Base-by-base conservation (phyloP, 92 coral and sea anemone genomes). In the Umimayanthus kanabou region DNA sequence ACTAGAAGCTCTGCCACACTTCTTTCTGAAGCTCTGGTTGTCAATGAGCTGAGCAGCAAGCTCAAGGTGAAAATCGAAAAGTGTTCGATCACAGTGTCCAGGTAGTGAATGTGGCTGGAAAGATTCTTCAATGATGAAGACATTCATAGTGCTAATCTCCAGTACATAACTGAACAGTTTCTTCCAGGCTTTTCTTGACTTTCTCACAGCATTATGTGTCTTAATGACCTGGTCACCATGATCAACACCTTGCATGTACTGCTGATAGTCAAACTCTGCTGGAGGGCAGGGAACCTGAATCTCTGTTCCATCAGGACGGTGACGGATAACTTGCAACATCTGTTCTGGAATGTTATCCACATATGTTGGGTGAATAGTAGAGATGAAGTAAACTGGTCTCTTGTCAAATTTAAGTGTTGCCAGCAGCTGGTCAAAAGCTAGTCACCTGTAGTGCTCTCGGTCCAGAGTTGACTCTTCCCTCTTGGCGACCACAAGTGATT, bases 261-360 rank as follows among this genome's bases (percentile, higher is more conserved):
- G 75, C 65, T 84, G 92, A 39, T 89, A 85, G 76, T 75, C 89
- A 85, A 64, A 49, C 49, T 89, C 85, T 45, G 92, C 89, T 49
- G 86, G 85, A 1, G 88, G 91, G 88, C 88, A 89, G 11, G 85
- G 88, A 22, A 84, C 42, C 2, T 75, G 69, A 11, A 66, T 37
- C 42, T 77, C 73, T 28, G 80, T 49, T n/a, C 81, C 80, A 16
- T 77, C 42, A 25, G 94, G 94, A 66, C 90, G 92, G 72, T 89
- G 92, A 18, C 67, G 82, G 66, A 71, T 89, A 92, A 0, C 89
- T 90, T 53, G 45, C 26, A 57, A 80, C 73, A 58, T 55, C 26
- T 76, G 76, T 23, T 85, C 69, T 84, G 89, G 53, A 33, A 33
- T 33, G 37, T 33, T 33, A 2, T 33, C 37, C 0, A 33, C 37